Conservation (phyloP, 2,888 invertebrate genomes). For the Eristalis tenax region DNA sequence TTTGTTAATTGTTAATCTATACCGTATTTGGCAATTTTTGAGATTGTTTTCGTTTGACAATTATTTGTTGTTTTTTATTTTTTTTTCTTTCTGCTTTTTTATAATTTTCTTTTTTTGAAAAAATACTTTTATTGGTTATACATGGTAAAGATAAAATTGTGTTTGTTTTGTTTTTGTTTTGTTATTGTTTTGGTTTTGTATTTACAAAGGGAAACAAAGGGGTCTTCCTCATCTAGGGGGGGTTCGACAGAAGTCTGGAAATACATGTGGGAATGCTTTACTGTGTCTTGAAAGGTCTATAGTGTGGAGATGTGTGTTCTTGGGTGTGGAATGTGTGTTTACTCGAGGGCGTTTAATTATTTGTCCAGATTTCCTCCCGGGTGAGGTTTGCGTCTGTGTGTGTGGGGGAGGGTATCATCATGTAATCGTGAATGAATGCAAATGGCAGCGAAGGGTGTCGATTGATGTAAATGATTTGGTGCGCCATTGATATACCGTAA, state of each 20-base stretch:
- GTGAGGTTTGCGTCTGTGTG: not conserved
- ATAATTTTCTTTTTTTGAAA: conserved; percentile 36
- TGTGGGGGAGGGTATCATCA: not conserved
- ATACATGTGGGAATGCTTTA: not conserved
- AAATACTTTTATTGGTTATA: conserved; percentile 46
- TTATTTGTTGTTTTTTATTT: not conserved
- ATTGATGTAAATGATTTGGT: no score
- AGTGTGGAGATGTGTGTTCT: not conserved
- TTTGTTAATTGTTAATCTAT: conserved; percentile 7
- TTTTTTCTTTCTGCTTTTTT: not conserved
- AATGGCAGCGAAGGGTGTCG: no score
- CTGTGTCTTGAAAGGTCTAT: not conserved
- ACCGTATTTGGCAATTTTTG: conserved; percentile 42
- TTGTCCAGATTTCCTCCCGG: not conserved
- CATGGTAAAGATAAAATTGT: conserved; percentile 4
- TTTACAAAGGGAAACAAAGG: conserved; percentile 14
- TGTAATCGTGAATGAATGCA: no score
- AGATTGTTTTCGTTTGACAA: conserved; percentile 46
- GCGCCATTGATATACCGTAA: no score
- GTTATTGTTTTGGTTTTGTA: not conserved
- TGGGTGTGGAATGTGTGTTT: not conserved
- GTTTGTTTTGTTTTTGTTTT: not conserved
- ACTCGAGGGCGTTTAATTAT: not conserved
- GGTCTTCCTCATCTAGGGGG: not conserved
- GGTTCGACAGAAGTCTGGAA: not conserved